Evolutionary conservation across 35 echinoderm and acorn worm species (phyloP).

Genomic region (Amphiura filiformis): DNA sequence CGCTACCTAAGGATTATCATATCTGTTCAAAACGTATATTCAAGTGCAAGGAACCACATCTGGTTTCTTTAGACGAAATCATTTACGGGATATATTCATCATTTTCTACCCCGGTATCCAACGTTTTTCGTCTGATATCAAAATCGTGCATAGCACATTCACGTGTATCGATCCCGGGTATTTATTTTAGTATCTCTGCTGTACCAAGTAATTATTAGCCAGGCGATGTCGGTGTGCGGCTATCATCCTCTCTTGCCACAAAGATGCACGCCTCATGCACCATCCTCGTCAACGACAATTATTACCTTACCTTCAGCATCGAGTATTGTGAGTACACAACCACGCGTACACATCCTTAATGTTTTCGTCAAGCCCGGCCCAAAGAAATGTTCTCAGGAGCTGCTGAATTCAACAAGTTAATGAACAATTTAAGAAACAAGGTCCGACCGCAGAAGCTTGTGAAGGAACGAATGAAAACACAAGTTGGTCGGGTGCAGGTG

Average conservation of each 20-base stretch:
- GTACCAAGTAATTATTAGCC: too few relatives aligned
- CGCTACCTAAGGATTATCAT: conserved; percentile 21
- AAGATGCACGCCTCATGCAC: conserved; percentile 26
- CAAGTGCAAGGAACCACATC: too few relatives aligned
- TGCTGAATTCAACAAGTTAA: conserved; percentile 35
- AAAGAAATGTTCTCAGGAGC: conserved; percentile 21
- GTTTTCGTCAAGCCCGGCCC: conserved; percentile 13
- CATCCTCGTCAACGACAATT: conserved; percentile 39
- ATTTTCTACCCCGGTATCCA: too few relatives aligned
- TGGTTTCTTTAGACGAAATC: too few relatives aligned
- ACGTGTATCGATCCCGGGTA: too few relatives aligned
- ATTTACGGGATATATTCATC: too few relatives aligned
- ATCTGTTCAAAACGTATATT: too few relatives aligned
- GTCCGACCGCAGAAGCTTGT: conserved; percentile 32
- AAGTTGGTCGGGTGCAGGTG: background rate
- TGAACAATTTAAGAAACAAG: conserved; percentile 27
- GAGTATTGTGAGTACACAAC: conserved; percentile 10
- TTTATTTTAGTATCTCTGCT: too few relatives aligned
- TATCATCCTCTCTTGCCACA: conserved; percentile 32
- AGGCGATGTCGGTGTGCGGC: conserved; percentile 9
- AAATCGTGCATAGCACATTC: too few relatives aligned
- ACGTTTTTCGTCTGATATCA: too few relatives aligned
- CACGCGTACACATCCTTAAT: conserved; percentile 6
- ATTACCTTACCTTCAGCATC: conserved; percentile 35
- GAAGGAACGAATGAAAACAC: conserved; percentile 7